A percentile compares a stretch with the other conserved stretches of the same genome.
These are phyloP conservation scores for Peromyscus nudipes DNA, from an alignment of 2,797 vertebrate species.

Conservation along the genomic window DNA sequence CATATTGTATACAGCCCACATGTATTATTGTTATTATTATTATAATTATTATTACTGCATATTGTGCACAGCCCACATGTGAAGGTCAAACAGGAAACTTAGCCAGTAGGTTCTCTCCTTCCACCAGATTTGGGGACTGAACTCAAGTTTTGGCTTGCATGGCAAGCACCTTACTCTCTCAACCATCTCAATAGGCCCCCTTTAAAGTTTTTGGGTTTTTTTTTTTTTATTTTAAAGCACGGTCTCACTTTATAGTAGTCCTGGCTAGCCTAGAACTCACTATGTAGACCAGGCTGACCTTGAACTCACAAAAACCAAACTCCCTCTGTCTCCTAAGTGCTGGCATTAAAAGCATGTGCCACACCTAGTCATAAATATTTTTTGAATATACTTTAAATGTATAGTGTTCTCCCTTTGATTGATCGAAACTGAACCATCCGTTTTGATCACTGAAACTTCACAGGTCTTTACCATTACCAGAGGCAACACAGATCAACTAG, in stretches of 20 bases:
- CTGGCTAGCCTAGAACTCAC: not conserved
- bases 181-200: not conserved
- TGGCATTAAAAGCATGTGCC: not conserved
- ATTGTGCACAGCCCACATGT: not conserved
- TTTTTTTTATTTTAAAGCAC: not conserved
- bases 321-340: not conserved
- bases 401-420: not conserved
- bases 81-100: not conserved
- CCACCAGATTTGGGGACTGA: not conserved
- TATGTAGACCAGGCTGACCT: not conserved
- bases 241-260: not conserved
- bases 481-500: not conserved
- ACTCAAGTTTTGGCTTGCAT: not conserved
- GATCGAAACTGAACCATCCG: not conserved
- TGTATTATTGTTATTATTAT: not conserved
- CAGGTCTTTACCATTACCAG: not conserved
- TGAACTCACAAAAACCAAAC: not conserved
- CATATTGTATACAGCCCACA: not conserved
- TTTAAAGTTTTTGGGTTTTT: not conserved
- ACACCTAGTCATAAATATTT: not conserved
- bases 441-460: not conserved
- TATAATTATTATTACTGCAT: not conserved
- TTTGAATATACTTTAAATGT: not conserved
- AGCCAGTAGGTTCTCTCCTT: not conserved
- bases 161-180: not conserved